Evolutionary conservation across 2,113 vertebrate genomes (phyloP), one percentile per base, ranked within the genome.

Genomic region (Corynorhinus townsendii): DNA sequence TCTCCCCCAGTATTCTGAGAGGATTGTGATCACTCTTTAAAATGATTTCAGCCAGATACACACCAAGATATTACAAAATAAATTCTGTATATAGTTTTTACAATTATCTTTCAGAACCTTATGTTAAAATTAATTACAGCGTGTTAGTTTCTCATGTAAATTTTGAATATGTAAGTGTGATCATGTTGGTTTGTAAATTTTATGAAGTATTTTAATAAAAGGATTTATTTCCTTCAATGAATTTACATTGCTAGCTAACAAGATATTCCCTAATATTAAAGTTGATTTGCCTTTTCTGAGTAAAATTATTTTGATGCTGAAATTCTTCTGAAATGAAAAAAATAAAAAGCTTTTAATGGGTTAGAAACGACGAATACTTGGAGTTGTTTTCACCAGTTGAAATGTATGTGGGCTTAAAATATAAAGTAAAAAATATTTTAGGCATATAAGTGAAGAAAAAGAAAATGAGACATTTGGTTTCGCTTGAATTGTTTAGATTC

Each of bases 401-500:
- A 95, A 92, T 83, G 5, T 49, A 64, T 40, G 12, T 82, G n/a
- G 49, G 24, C 33, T 89, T 76, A 85, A 94, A 94, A 95, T 89
- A 68, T n/a, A 68, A 73, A 79, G n/a, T 71, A 59, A 66, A 91
- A 95, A 64, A 8, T 54, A 89, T 88, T 92, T 86, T 89, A 93
- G 16, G 11, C 14, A 66, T 79, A 59, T 93, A 95, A 82, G 59
- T 40, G 7, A 52, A n/a, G 71, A 72, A 66, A 88, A 59, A 87
- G 59, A 75, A 97, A 94, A 28, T n/a, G 38, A 82, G 17, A 16
- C 93, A 79, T 73, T 93, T 90, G 72, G 62, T 91, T 86, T 91
- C 52, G 26, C n/a, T 75, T 91, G 28, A 90, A 49, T 11, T 56
- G 20, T 81, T 91, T 87, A 43, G 54, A 69, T 22, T 79, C 28